Evolutionary conservation across 1,140 invertebrate species (phyloP).

Genomic region (Aphelenchoides avenae): DNA sequence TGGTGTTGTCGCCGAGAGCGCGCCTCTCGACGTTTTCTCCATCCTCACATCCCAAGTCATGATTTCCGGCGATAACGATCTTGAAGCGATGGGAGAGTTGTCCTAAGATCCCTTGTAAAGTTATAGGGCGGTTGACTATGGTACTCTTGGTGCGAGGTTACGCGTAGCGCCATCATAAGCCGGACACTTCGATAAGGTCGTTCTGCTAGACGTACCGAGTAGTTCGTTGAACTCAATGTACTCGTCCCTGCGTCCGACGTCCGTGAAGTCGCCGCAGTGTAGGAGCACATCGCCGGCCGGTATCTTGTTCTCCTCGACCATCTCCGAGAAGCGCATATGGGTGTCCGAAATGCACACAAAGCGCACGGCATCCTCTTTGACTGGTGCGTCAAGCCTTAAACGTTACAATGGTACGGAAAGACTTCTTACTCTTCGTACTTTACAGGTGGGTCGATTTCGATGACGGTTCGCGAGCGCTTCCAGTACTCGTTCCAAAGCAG

Average conservation of each 20-base stretch:
- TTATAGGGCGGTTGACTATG: too few relatives aligned
- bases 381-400: slow-evolving; percentile 38
- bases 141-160: too few relatives aligned
- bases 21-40: slow-evolving; percentile 26
- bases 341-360: slow-evolving; percentile 52
- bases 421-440: too few relatives aligned
- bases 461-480: too few relatives aligned
- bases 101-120: slow-evolving; percentile 60
- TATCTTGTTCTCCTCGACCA: slow-evolving; percentile 34
- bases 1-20: not conserved
- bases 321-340: slow-evolving; percentile 37
- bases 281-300: slow-evolving; percentile 66
- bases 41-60: slow-evolving; percentile 76
- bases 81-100: slow-evolving; percentile 76
- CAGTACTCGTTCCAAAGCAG: too few relatives aligned
- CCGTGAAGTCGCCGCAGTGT: slow-evolving; percentile 81
- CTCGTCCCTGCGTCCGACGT: slow-evolving; percentile 71
- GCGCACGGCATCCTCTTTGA: slow-evolving; percentile 28
- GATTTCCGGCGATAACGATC: slow-evolving; percentile 81
- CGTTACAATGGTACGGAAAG: too few relatives aligned
- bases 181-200: too few relatives aligned
- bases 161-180: too few relatives aligned
- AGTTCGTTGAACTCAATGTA: slow-evolving; percentile 72
- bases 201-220: too few relatives aligned
- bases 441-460: too few relatives aligned